Percentiles rank a stretch among this genome's conserved stretches.
Conservation (phyloP, 2,113 vertebrate species). For the Pteronura brasiliensis region DNA sequence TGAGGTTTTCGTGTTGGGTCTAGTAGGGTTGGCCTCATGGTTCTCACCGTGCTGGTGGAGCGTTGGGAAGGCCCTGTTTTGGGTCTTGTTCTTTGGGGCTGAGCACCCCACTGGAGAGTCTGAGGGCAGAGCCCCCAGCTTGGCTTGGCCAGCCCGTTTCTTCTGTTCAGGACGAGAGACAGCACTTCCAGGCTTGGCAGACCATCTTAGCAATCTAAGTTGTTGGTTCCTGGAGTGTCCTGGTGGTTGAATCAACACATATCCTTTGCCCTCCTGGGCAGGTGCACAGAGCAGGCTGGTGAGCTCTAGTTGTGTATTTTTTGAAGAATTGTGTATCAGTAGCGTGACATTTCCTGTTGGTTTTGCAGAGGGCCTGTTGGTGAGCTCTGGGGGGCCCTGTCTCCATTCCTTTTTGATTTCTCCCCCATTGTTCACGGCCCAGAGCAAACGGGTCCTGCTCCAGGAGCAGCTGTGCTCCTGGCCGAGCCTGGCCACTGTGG, state of each 20-base stretch:
- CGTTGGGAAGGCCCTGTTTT: background rate
- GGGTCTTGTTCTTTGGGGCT: background rate
- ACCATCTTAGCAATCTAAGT: background rate
- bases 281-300: background rate
- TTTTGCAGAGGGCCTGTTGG: background rate
- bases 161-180: background rate
- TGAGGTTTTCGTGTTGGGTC: background rate
- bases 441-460: background rate
- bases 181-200: background rate
- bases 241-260: background rate
- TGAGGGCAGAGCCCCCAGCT: background rate
- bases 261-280: background rate
- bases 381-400: background rate
- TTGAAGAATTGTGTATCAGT: background rate
- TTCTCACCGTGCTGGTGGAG: background rate
- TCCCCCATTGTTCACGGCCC: background rate
- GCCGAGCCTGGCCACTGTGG: background rate
- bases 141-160: background rate
- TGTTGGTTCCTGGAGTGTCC: background rate
- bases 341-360: background rate
- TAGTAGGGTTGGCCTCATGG: background rate
- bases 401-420: background rate
- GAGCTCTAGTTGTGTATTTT: background rate
- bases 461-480: background rate
- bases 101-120: background rate